Conservation (phyloP, 2,797 vertebrate genomes). For the Enoplosus armatus region DNA sequence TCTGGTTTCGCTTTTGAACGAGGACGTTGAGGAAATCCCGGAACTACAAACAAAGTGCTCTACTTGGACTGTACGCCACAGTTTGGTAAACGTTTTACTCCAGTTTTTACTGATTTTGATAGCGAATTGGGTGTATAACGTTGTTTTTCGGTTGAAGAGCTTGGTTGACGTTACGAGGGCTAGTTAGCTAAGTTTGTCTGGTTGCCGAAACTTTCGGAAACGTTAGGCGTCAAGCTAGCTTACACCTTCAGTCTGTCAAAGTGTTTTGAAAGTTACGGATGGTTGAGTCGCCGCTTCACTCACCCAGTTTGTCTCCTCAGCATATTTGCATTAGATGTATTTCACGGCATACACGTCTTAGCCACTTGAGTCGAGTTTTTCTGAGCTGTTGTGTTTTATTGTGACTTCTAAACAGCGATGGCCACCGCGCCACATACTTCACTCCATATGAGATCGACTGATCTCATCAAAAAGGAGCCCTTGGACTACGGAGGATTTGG, state of each 20-base stretch:
- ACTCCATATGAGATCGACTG: slow-evolving; percentile 88
- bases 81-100: neutral
- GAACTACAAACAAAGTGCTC: slow-evolving; percentile 49
- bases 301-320: neutral
- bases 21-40: slow-evolving; percentile 52
- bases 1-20: slow-evolving; percentile 47
- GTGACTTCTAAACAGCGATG: slow-evolving; percentile 75
- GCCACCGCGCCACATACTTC: slow-evolving; percentile 77
- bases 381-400: neutral
- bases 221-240: slow-evolving; percentile 9
- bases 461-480: slow-evolving; percentile 85
- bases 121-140: accelerated
- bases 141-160: neutral
- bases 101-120: neutral
- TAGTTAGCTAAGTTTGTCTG: neutral
- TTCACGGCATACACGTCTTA: accelerated
- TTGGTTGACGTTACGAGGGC: neutral
- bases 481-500: slow-evolving; percentile 94
- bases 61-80: neutral
- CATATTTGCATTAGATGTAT: neutral
- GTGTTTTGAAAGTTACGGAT: slow-evolving; percentile 21
- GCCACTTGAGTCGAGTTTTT: neutral
- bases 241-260: neutral
- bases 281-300: neutral
- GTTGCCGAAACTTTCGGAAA: slow-evolving; percentile 23